Percentiles rank a stretch among this genome's conserved stretches.
phyloP scores from a whole-genome alignment of 2,113 vertebrate genomes.

The Tenebrosternarchus preto region DNA sequence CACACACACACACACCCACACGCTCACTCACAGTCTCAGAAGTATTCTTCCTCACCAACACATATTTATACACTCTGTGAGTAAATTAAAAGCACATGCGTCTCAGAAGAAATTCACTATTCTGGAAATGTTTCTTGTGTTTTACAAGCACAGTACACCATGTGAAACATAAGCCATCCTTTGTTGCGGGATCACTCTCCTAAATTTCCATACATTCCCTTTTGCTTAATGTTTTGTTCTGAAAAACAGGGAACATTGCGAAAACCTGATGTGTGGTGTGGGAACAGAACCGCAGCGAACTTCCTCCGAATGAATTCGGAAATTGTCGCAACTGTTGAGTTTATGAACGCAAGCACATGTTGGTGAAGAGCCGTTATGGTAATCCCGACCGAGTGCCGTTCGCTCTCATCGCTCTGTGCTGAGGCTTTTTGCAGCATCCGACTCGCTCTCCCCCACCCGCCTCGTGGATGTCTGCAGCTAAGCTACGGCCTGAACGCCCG shows the following conservation, averaged over 20 bases:
- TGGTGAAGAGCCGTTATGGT: slow-evolving; percentile 23
- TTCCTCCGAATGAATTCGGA: slow-evolving; percentile 54
- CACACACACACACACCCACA: background rate
- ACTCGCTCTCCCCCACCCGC: background rate
- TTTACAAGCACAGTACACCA: too few species aligned
- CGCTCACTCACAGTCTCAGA: background rate
- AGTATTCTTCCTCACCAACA: too few species aligned
- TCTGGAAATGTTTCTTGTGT: too few species aligned
- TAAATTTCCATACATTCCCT: slow-evolving; percentile 26
- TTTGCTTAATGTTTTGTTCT: slow-evolving; percentile 30
- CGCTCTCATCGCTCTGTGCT: background rate
- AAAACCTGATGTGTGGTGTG: slow-evolving; percentile 45
- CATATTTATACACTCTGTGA: background rate
- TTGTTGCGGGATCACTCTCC: background rate
- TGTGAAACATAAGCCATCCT: too few species aligned
- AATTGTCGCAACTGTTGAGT: slow-evolving; percentile 30
- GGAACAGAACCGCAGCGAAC: slow-evolving; percentile 52
- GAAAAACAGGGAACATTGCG: slow-evolving; percentile 23
- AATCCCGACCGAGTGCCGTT: slow-evolving; percentile 2
- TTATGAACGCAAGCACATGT: slow-evolving; percentile 42
- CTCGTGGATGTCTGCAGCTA: background rate
- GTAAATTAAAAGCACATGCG: background rate
- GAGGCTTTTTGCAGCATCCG: background rate
- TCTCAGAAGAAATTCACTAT: background rate
- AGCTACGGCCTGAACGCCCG: too few species aligned